Conservation (phyloP, 2,888 invertebrate species). For the Orchestes rusci region DNA sequence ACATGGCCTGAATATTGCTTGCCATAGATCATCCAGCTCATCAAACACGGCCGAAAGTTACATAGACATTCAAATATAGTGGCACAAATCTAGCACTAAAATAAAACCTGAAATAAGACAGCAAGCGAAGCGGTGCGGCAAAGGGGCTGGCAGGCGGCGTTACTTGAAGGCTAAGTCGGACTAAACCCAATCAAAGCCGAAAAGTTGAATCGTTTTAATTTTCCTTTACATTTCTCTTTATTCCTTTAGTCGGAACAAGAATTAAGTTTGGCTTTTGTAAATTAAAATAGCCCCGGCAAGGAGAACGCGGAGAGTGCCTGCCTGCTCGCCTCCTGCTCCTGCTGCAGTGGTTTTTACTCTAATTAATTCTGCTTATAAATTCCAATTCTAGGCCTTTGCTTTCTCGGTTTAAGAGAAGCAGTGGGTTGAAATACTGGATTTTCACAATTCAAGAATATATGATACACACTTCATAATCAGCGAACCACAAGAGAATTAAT, state of each 20-base stretch:
- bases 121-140: constrained; percentile 5
- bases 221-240: constrained; percentile 50
- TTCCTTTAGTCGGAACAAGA: constrained; percentile 49
- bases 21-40: no score
- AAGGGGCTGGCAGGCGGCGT: constrained; percentile 8
- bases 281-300: constrained; percentile 46
- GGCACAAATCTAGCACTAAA: constrained; percentile 8
- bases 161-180: constrained; percentile 29
- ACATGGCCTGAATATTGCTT: no score
- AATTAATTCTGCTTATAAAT: constrained; percentile 51
- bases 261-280: constrained; percentile 51
- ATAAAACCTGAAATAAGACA: constrained; percentile 22
- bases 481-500: neutral
- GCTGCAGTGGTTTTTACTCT: constrained; percentile 49
- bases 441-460: neutral
- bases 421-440: constrained; percentile 12
- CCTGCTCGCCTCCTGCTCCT: constrained; percentile 21
- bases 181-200: constrained; percentile 46
- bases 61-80: neutral
- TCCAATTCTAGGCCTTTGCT: constrained; percentile 42
- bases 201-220: constrained; percentile 49
- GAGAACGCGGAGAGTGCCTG: constrained; percentile 23
- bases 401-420: constrained; percentile 13
- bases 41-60: no score
- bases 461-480: no score